Base-by-base conservation (phyloP, 2,888 invertebrate species). In the Brachyptera risi region DNA sequence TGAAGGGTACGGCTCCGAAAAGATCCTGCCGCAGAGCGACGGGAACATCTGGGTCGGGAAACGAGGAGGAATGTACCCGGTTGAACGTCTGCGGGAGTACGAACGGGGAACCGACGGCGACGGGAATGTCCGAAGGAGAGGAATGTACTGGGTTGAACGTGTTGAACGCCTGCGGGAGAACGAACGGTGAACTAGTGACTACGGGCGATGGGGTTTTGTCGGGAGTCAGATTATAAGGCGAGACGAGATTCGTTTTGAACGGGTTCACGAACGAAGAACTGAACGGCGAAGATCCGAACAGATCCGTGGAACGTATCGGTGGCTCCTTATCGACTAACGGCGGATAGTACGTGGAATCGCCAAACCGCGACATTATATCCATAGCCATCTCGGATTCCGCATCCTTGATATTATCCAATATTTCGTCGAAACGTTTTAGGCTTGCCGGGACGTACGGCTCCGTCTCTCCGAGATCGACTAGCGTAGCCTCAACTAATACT, bases 231-330 rank as follows among this genome's bases (percentile, higher is more conserved):
- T 31, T 35, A 7, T 13, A 59, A 17, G 21, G 50, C 49, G 23
- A 19, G 44, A 26, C 69, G n/a, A n/a, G n/a, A n/a, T n/a, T n/a
- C n/a, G n/a, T n/a, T n/a, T n/a, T n/a, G 59, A 76, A 75, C 0
- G 74, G 73, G 68, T 74, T 74, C n/a, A 69, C 68, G 50, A 73
- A 73, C 7, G 68, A 68, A 2, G 72, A 72, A 58, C 68, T 70
- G 47, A 76, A 76, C 0, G 76, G 74, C 1, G 74, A 75, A 0
- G 76, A 75, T 0, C 75, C 76, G 49, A 76, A 76, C 1, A 76
- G 68, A 63, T 77, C 76, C 62, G 71, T 75, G 15, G 50, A 17
- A 26, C 64, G 26, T 51, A 2, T 57, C 19, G 27, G 0, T 58
- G 27, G 0, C 56, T n/a, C 2, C 19, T 13, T 3, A 13, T 35